phyloP scores from a whole-genome alignment of 1,140 invertebrate genomes.

The Meloidogyne exigua region DNA sequence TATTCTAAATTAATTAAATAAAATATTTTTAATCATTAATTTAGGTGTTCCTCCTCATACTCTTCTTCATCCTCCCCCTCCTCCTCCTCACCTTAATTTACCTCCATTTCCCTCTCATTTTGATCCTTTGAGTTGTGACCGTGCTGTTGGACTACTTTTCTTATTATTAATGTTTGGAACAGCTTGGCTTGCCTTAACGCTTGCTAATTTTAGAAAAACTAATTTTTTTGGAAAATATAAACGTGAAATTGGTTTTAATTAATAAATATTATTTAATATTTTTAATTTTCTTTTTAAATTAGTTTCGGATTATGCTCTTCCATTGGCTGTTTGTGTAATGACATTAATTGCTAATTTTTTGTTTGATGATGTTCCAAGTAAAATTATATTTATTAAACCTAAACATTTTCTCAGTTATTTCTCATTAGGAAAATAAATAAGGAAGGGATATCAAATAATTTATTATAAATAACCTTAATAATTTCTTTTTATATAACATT shows the following conservation, averaged over 20 bases:
- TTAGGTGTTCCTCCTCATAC: not conserved
- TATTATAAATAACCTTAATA: too few species aligned
- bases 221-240: constrained; percentile 65
- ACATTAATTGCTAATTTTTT: constrained; percentile 64
- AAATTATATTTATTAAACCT: constrained; percentile 29
- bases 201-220: constrained; percentile 66
- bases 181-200: constrained; percentile 64
- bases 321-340: constrained; percentile 65
- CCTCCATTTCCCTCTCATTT: constrained; percentile 12
- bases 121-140: constrained; percentile 45
- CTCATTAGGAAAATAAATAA: too few species aligned
- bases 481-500: too few species aligned
- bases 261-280: not conserved
- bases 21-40: not conserved
- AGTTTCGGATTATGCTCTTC: constrained; percentile 66
- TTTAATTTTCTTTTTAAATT: not conserved
- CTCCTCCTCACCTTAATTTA: not conserved
- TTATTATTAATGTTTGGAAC: constrained; percentile 65
- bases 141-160: constrained; percentile 65
- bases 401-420: too few species aligned
- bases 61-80: not conserved
- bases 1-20: not conserved
- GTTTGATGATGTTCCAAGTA: constrained; percentile 65
- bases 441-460: too few species aligned
- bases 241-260: constrained; percentile 59